Conservation (phyloP, 2,797 vertebrate species). For the Pantherophis alleghaniensis region DNA sequence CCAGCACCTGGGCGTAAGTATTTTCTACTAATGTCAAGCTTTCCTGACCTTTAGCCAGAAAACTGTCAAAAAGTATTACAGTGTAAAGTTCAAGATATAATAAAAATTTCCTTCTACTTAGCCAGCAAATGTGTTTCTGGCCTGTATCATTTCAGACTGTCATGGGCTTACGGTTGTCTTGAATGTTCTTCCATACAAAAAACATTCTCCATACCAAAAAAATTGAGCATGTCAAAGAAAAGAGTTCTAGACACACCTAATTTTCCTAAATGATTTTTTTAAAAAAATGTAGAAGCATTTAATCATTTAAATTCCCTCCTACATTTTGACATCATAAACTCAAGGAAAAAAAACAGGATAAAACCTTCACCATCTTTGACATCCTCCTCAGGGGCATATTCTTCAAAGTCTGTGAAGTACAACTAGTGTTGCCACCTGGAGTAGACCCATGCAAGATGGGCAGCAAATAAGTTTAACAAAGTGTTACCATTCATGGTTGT, state of each 20-base stretch:
- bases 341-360: not conserved
- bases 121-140: not conserved
- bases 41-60: not conserved
- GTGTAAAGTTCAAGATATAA: not conserved
- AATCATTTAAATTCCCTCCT: not conserved
- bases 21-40: not conserved
- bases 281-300: not conserved
- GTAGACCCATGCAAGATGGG: not conserved
- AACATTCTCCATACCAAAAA: not conserved
- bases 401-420: not conserved
- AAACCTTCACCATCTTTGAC: not conserved
- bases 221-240: not conserved
- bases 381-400: not conserved
- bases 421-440: not conserved
- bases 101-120: not conserved
- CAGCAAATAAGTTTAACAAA: not conserved
- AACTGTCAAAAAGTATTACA: not conserved
- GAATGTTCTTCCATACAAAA: not conserved
- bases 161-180: not conserved
- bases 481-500: not conserved
- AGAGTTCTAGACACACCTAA: not conserved
- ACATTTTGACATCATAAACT: not conserved
- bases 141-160: not conserved
- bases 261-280: no score
- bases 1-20: not conserved